phyloP scores from a whole-genome alignment of 2,888 invertebrate species.

The Hartigia nigra region DNA sequence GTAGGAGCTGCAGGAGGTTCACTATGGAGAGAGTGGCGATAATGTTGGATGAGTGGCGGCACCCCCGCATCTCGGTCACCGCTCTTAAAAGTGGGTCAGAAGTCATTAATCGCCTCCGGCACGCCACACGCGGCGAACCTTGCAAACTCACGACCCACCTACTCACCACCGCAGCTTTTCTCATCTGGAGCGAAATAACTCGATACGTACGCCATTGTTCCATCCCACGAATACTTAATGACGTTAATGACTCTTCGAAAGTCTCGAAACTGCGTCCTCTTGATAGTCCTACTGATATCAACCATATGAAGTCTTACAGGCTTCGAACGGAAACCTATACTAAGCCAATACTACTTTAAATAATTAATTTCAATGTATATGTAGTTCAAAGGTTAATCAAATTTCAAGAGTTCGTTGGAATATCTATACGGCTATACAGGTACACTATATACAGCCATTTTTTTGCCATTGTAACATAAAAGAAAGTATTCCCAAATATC shows the following conservation, averaged over 20 bases:
- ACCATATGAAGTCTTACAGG: not conserved
- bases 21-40: conserved; percentile 25
- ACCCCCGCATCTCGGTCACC: conserved; percentile 59
- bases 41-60: conserved; percentile 43
- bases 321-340: not conserved
- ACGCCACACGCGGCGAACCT: conserved; percentile 34
- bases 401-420: not conserved
- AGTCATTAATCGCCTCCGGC: conserved; percentile 56
- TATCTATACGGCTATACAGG: not conserved
- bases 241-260: not conserved
- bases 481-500: not conserved
- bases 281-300: not conserved
- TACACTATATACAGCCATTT: not conserved
- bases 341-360: not conserved
- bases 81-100: conserved; percentile 58
- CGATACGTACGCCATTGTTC: conserved; percentile 21
- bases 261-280: not conserved
- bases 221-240: not conserved
- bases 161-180: conserved; percentile 30
- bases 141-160: conserved; percentile 28
- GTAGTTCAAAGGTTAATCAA: not conserved
- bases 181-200: conserved; percentile 36
- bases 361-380: not conserved
- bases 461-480: not conserved
- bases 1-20: conserved; percentile 27